These are phyloP conservation scores for Mobula hypostoma DNA, from an alignment of 2,113 vertebrate genomes.

Conservation along the genomic window DNA sequence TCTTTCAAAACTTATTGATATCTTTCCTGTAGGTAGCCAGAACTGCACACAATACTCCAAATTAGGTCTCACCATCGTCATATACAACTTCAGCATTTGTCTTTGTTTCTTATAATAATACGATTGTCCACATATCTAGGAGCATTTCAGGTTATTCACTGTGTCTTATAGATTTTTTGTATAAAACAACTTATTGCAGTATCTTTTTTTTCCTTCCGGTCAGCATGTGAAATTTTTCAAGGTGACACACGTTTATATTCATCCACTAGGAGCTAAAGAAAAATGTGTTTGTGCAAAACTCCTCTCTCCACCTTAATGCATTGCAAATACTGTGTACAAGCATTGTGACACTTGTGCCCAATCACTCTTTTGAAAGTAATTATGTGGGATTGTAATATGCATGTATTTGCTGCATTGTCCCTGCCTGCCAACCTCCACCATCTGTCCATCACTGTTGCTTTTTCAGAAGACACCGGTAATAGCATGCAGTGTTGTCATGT, in stretches of 20 bases:
- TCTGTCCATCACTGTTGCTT: slow-evolving; percentile 23
- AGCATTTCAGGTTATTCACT: background rate
- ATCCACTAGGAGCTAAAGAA: background rate
- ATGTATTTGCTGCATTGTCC: background rate
- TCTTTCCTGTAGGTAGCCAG: too few relatives aligned
- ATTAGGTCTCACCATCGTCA: too few relatives aligned
- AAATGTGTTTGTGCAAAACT: background rate
- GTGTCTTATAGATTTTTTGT: background rate
- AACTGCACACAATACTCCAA: too few relatives aligned
- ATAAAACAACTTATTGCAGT: background rate
- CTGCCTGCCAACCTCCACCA: slow-evolving; percentile 1
- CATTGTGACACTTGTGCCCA: slow-evolving; percentile 14
- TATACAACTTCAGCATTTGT: too few relatives aligned
- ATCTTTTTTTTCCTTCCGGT: background rate
- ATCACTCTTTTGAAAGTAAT: background rate
- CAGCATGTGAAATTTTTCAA: background rate
- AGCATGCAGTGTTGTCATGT: slow-evolving; percentile 15
- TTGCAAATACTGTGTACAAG: background rate
- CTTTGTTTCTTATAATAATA: background rate
- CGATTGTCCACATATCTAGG: background rate
- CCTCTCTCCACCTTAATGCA: background rate
- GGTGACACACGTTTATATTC: background rate
- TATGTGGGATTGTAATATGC: slow-evolving; percentile 1
- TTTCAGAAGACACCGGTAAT: background rate
- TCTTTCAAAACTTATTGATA: too few relatives aligned